A percentile compares a stretch with the other conserved stretches of the same genome.
Evolutionary conservation across 1,140 invertebrate genomes (phyloP).

Genomic region (Drosophila lowei): DNA sequence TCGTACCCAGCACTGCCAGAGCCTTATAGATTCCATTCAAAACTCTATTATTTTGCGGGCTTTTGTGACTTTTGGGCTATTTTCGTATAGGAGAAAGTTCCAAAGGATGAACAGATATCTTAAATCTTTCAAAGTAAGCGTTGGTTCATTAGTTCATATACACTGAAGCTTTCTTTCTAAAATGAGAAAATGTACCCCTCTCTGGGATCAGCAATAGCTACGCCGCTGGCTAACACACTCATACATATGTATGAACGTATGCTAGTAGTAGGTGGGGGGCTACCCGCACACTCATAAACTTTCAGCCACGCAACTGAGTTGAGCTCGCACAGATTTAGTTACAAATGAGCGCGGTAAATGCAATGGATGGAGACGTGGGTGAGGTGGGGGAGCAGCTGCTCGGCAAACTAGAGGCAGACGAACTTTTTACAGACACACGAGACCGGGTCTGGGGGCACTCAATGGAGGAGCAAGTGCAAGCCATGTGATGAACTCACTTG

Average conservation of each 20-base stretch:
- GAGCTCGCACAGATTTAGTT: slow-evolving; percentile 64
- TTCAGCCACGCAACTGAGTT: slow-evolving; percentile 34
- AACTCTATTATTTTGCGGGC: neutral
- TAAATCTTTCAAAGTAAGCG: too few relatives aligned
- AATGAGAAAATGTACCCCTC: too few relatives aligned
- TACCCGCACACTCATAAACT: slow-evolving; percentile 55
- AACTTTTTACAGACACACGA: slow-evolving; percentile 62
- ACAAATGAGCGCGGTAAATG: slow-evolving; percentile 54
- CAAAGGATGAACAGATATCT: too few relatives aligned
- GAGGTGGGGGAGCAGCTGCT: slow-evolving; percentile 26
- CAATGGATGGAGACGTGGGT: neutral
- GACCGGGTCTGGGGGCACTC: slow-evolving; percentile 2
- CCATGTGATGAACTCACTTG: slow-evolving; percentile 73
- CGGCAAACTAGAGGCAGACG: slow-evolving; percentile 37
- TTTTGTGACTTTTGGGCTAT: too few relatives aligned
- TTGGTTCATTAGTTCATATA: too few relatives aligned
- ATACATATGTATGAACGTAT: slow-evolving; percentile 13
- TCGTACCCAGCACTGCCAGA: neutral
- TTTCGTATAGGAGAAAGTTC: too few relatives aligned
- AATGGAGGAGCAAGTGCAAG: slow-evolving; percentile 42
- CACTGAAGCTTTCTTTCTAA: too few relatives aligned
- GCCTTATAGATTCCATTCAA: neutral
- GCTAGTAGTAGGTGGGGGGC: neutral
- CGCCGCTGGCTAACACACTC: slow-evolving; percentile 8
- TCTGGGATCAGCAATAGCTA: neutral